Percentiles rank a stretch among this genome's conserved stretches.
These are phyloP conservation scores for Henricia sp. DNA, from an alignment of 53 echinoderm and acorn worm genomes.

Conservation along the genomic window DNA sequence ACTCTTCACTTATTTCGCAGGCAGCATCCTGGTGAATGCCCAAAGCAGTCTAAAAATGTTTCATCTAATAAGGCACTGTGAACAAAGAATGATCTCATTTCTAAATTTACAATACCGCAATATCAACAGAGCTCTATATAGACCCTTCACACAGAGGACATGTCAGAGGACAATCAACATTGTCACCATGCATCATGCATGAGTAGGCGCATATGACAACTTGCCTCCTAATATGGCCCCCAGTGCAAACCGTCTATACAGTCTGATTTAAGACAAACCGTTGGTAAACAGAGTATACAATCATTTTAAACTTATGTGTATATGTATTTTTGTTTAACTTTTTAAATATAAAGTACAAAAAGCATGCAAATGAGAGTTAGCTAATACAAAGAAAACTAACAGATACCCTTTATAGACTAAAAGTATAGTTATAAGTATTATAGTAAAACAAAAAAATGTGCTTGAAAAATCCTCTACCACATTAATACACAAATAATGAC, in stretches of 20 bases:
- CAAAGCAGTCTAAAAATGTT: no score
- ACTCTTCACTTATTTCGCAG: no score
- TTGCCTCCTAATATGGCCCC: no score
- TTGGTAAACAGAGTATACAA: not conserved
- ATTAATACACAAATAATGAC: no score
- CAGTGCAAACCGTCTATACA: no score
- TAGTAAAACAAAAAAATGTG: no score
- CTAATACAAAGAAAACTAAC: constrained; percentile 7
- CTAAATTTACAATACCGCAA: constrained; percentile 19
- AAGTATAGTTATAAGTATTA: no score
- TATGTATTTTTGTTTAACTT: not conserved
- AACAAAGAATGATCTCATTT: constrained; percentile 7
- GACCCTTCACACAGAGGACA: no score
- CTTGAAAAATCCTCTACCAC: no score
- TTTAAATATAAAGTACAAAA: constrained; percentile 34
- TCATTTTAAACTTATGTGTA: not conserved
- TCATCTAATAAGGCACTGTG: constrained; percentile 46
- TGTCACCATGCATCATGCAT: no score
- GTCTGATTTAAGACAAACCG: constrained; percentile 51
- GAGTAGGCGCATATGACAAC: no score
- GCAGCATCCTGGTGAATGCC: no score
- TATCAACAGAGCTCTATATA: not conserved
- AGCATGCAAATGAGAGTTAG: constrained; percentile 24
- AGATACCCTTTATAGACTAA: not conserved
- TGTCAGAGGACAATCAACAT: not conserved